A percentile compares a stretch with the other conserved stretches of the same genome.
Conservation (phyloP, 1,140 invertebrate species). For the Dinothrombium tinctorium region DNA sequence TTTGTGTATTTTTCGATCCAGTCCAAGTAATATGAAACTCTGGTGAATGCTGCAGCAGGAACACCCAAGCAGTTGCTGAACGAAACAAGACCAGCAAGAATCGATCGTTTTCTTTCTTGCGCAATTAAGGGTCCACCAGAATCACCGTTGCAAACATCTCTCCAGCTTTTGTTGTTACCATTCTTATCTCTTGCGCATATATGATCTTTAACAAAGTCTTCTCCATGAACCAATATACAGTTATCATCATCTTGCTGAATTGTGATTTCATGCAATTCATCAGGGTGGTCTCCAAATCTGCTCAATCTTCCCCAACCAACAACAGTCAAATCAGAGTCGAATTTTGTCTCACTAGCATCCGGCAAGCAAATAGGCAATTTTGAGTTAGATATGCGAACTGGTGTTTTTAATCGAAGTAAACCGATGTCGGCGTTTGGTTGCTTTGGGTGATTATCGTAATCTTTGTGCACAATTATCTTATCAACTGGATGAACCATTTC, state of each 20-base stretch:
- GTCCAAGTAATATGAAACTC: no score
- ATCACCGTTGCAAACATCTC: no score
- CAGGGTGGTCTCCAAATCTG: background rate
- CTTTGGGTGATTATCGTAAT: background rate
- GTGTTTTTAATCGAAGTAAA: background rate
- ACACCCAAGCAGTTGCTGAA: no score
- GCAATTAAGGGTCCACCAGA: no score
- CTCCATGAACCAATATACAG: background rate
- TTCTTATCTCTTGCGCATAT: background rate
- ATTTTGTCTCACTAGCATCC: no score
- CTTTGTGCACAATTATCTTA: background rate
- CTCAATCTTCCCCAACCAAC: background rate
- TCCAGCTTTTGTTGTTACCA: no score
- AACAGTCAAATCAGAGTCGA: no score
- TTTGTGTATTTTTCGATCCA: no score
- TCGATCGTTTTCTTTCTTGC: no score
- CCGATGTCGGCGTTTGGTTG: background rate
- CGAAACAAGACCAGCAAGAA: no score
- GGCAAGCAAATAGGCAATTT: background rate
- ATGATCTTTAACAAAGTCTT: background rate
- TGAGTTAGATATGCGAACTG: background rate
- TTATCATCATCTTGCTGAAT: background rate
- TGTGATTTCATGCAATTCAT: background rate
- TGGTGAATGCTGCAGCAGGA: no score
- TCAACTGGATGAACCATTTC: background rate